Evolutionary conservation across 2,113 vertebrate genomes (phyloP).

Genomic region (Tapirus terrestris): DNA sequence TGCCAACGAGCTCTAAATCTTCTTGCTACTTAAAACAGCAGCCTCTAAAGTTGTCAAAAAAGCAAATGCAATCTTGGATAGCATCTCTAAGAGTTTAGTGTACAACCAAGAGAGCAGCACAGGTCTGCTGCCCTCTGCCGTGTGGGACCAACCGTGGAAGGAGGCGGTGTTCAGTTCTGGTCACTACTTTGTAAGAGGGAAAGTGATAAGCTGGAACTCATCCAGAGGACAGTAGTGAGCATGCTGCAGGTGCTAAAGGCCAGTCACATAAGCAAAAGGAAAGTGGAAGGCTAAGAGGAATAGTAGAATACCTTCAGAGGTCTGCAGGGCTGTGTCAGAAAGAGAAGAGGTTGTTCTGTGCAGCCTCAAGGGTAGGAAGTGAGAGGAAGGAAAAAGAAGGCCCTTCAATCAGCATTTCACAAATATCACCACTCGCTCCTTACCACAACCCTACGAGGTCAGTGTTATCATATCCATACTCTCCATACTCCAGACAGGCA

Average conservation of each 20-base stretch:
- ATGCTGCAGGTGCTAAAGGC: background rate
- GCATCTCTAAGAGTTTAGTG: background rate
- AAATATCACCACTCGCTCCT: background rate
- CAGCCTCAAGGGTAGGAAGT: background rate
- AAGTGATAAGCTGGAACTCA: background rate
- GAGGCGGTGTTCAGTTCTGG: background rate
- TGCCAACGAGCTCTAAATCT: background rate
- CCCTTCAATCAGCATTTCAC: too few species aligned
- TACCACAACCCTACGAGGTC: background rate
- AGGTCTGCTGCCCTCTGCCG: background rate
- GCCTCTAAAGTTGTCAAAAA: background rate
- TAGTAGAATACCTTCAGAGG: background rate
- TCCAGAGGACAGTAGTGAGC: background rate
- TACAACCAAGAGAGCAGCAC: background rate
- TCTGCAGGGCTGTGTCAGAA: background rate
- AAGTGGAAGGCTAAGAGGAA: background rate
- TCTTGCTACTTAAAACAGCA: background rate
- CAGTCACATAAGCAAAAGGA: background rate
- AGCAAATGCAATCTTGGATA: background rate
- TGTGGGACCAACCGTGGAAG: background rate
- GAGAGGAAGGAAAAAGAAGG: background rate
- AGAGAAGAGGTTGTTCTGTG: background rate
- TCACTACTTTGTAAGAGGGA: background rate
- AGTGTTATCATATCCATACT: background rate
- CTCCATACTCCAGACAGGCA: background rate